Evolutionary conservation across 2,797 vertebrate genomes (phyloP), one percentile per base, ranked within the genome.

Genomic region (Aphelocoma californica): DNA sequence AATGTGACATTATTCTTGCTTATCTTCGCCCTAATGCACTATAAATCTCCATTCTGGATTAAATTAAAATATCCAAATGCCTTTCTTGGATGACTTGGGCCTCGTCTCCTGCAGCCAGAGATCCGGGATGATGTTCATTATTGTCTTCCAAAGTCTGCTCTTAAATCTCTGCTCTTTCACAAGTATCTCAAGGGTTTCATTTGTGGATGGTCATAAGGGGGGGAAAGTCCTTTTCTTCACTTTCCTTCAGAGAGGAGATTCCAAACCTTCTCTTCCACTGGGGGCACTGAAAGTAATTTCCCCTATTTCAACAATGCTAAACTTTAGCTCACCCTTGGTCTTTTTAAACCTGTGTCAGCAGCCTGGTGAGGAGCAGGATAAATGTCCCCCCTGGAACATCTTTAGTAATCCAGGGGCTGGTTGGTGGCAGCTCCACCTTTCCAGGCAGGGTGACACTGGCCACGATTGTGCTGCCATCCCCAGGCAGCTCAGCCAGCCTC

Each of bases 11-110:
- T 97, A 94, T 97, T 97, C 86, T 94, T 93, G 84, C 96, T 94
- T 92, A 92, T 97, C 89, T 92, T 88, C 56, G 31, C 94, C 81
- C 93, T 92, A 95, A 95, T 90, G 85, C 1, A 3, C 96, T 92
- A 91, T 97, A 97, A 98, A 97, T 97, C 96, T 97, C 96, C 64
- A 65, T 83, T 97, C 88, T 81, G 80, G 84, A 96, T 95, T 93
- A 53, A 24, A 86, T 93, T 97, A 96, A 97, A 90, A 77, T 95
- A 96, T 97, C 96, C 94, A 96, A 97, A 95, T 96, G 96, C 89
- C 93, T 95, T 96, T 97, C 91, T 96, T 96, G 94, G 94, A 97
- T 91, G 94, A 93, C 79, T 95, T 91, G 25, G 81, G 54, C 84
- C 60, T 81, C 10, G 10, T 81, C 88, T 94, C 81, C 96, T 89